Conservation (phyloP, 1,140 invertebrate species). For the Yoshiicerus persimilis region DNA sequence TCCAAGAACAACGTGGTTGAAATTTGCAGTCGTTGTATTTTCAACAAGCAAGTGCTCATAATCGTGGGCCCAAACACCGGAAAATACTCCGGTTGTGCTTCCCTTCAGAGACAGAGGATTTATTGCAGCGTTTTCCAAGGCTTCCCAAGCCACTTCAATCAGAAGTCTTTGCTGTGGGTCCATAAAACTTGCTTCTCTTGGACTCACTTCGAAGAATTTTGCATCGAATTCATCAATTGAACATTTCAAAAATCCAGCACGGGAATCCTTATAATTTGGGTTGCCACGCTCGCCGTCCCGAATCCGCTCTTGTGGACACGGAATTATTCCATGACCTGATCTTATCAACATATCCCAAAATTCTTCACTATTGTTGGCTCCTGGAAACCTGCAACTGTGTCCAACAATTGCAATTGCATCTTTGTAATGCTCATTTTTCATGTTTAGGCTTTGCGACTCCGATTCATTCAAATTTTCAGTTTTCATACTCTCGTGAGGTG, state of each 20-base stretch:
- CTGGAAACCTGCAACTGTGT: background rate
- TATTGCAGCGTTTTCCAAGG: background rate
- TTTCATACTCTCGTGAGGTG: background rate
- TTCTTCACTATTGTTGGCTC: background rate
- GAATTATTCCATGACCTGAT: background rate
- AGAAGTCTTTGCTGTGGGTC: background rate
- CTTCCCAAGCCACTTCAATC: background rate
- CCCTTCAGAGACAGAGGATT: background rate
- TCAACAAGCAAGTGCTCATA: background rate
- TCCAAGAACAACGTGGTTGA: background rate
- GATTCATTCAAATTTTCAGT: background rate
- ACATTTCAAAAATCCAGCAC: background rate
- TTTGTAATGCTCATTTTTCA: background rate
- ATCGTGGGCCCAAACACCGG: background rate
- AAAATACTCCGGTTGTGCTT: background rate
- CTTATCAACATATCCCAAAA: background rate
- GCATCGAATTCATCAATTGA: background rate
- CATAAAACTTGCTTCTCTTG: background rate
- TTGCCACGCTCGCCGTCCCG: background rate
- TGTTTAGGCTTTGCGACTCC: too few species aligned
- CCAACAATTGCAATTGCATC: background rate
- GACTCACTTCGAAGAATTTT: background rate
- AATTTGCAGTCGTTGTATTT: background rate
- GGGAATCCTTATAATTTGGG: background rate
- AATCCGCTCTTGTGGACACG: background rate